Conservation (phyloP, 2,113 vertebrate species). For the Chrysemys picta region DNA sequence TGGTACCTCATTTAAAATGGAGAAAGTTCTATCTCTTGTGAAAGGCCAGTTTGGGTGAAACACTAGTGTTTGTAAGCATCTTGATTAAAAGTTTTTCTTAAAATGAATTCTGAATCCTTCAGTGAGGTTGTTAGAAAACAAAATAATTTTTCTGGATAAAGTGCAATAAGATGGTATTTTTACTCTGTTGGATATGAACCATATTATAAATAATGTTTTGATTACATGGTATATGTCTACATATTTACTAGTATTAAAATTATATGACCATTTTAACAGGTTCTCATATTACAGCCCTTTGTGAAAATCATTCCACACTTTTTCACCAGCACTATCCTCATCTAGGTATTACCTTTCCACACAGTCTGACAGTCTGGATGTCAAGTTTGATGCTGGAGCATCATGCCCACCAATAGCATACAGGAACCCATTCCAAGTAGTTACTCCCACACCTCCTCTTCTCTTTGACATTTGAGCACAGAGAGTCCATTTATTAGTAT, state of each 20-base stretch:
- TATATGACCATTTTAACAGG: accelerated
- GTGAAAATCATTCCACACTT: not conserved
- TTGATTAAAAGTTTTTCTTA: not conserved
- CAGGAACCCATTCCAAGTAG: slow-evolving; percentile 95
- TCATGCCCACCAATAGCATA: slow-evolving; percentile 98
- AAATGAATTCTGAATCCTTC: not conserved
- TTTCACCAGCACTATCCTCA: not conserved
- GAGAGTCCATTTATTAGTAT: slow-evolving; percentile 96
- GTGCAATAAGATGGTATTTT: not conserved
- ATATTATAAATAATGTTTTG: not conserved
- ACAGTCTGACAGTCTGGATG: slow-evolving; percentile 95
- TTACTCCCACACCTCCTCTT: slow-evolving; percentile 95
- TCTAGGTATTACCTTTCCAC: slow-evolving; percentile 89
- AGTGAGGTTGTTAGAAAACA: not conserved
- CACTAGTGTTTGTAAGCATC: not conserved
- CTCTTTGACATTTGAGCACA: slow-evolving; percentile 97
- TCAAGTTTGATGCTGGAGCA: slow-evolving; percentile 92
- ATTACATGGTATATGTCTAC: not conserved
- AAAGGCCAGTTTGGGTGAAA: not conserved
- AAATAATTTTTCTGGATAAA: not conserved
- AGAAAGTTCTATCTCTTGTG: not conserved
- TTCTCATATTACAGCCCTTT: not conserved
- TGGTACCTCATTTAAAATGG: not conserved
- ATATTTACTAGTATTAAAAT: not conserved
- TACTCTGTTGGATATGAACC: not conserved